phyloP scores from a whole-genome alignment of 2,797 vertebrate species.

The Phoxinus dragarum region DNA sequence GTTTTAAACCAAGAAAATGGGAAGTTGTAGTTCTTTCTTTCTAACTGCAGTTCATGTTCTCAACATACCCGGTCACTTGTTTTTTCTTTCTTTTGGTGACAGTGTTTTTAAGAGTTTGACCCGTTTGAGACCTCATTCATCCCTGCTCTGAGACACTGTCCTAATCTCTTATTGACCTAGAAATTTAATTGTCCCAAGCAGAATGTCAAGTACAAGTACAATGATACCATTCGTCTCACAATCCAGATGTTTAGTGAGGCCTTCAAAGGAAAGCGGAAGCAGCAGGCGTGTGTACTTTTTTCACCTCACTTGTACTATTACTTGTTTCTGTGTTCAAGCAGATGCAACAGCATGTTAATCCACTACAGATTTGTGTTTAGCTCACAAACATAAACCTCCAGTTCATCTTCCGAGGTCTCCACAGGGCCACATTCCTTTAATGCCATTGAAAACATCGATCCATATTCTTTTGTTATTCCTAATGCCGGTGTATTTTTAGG shows the following conservation, averaged over 20 bases:
- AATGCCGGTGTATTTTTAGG: slow-evolving; percentile 55
- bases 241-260: background rate
- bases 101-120: slow-evolving; percentile 29
- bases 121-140: slow-evolving; percentile 40
- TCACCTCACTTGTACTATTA: background rate
- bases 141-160: slow-evolving; percentile 6
- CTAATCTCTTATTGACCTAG: slow-evolving; percentile 49
- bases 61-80: background rate
- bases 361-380: background rate
- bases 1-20: slow-evolving; percentile 7
- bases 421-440: slow-evolving; percentile 46
- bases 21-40: slow-evolving; percentile 42
- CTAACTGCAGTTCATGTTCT: background rate
- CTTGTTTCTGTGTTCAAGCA: slow-evolving; percentile 12
- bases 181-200: slow-evolving; percentile 20
- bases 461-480: slow-evolving; percentile 36
- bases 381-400: background rate
- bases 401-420: slow-evolving; percentile 13
- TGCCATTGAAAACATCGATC: slow-evolving; percentile 42
- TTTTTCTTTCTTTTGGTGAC: background rate
- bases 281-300: background rate
- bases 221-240: background rate
- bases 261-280: slow-evolving; percentile 2
- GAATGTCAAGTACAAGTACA: slow-evolving; percentile 5
- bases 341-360: background rate